These are phyloP conservation scores for Acarapis woodi DNA, from an alignment of 1,140 invertebrate species.

Conservation along the genomic window DNA sequence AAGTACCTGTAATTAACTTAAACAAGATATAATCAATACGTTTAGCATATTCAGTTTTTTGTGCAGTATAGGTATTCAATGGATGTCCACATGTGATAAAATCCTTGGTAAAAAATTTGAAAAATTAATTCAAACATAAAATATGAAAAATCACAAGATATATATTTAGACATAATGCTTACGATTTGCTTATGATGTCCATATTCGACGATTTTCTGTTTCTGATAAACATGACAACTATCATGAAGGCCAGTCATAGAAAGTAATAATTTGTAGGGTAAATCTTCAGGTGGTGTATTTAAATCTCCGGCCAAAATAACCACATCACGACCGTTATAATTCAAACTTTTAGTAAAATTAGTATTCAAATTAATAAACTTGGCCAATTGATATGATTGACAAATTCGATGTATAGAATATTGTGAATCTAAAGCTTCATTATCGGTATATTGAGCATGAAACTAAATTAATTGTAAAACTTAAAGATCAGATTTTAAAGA, in stretches of 20 bases:
- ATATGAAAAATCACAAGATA: not conserved
- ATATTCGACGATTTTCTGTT: not conserved
- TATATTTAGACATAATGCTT: not conserved
- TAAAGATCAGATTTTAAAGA: not conserved
- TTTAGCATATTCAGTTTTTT: conserved; percentile 5
- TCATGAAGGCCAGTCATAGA: conserved; percentile 5
- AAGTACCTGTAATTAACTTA: conserved; percentile 5
- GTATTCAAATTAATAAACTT: conserved; percentile 10
- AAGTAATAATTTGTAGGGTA: conserved; percentile 9
- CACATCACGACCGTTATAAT: conserved; percentile 2
- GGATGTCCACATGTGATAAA: conserved; percentile 9
- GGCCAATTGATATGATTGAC: conserved; percentile 10
- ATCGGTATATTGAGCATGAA: conserved; percentile 10
- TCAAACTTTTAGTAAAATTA: not conserved
- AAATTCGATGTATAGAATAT: conserved; percentile 11
- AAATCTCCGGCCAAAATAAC: conserved; percentile 11
- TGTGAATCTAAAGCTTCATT: conserved; percentile 8
- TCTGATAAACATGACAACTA: not conserved
- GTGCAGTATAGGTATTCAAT: conserved; percentile 3
- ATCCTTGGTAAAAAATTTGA: conserved; percentile 1
- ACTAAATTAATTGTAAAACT: not conserved
- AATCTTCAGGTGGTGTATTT: conserved; percentile 9
- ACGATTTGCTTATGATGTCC: not conserved
- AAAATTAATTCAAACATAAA: not conserved
- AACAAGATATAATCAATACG: conserved; percentile 11